Conservation (phyloP, 23 tunicate genomes). For the Botrylloides violaceus region DNA sequence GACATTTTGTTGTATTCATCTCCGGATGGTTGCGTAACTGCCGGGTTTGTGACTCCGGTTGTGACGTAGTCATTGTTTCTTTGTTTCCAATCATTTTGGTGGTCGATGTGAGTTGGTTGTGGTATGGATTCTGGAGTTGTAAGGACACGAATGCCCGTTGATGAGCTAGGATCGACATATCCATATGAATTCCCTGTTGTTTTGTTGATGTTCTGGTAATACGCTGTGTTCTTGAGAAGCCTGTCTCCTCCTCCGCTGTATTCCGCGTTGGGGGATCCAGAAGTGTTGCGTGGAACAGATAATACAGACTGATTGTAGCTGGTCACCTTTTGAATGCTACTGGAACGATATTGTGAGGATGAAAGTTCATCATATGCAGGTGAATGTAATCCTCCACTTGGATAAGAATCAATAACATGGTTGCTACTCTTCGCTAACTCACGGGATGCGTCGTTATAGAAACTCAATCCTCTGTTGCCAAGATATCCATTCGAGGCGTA, state of each 20-base stretch:
- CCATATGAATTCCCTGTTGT: not conserved
- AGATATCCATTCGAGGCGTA: not conserved
- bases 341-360: not conserved
- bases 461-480: not conserved
- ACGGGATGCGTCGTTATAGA: not conserved
- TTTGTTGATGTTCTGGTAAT: not conserved
- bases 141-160: not conserved
- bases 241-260: not conserved
- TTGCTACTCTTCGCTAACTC: not conserved
- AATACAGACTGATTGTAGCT: not conserved
- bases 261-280: not conserved
- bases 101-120: not conserved
- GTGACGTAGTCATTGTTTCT: not conserved
- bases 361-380: not conserved
- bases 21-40: not conserved
- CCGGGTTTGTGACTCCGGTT: not conserved
- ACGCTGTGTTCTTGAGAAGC: not conserved
- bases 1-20: not conserved
- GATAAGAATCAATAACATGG: not conserved
- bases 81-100: not conserved
- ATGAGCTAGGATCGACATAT: not conserved
- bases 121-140: not conserved
- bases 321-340: not conserved
- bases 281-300: not conserved
- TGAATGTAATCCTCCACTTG: not conserved